These are phyloP conservation scores for Antennarius maculatus DNA, from an alignment of 2,797 vertebrate species.

Conservation along the genomic window DNA sequence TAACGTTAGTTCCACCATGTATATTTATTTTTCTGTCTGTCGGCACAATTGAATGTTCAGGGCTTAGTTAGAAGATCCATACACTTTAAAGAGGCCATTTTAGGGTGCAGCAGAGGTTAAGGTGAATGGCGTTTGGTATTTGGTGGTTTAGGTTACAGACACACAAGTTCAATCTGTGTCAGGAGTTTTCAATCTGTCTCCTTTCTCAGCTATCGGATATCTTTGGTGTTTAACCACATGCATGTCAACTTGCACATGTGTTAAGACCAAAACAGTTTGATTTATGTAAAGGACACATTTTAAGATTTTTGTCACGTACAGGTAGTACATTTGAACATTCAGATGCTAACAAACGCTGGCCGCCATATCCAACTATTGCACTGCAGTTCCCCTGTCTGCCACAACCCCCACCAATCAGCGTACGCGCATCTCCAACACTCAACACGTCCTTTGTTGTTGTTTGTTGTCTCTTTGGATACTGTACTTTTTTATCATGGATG, in stretches of 20 bases:
- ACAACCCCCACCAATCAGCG: too few relatives aligned
- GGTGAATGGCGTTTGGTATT: constrained; percentile 31
- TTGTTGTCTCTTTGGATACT: too few relatives aligned
- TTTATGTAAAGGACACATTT: not conserved
- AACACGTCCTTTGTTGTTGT: too few relatives aligned
- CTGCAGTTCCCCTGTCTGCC: too few relatives aligned
- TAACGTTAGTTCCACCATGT: not conserved
- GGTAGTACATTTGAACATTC: too few relatives aligned
- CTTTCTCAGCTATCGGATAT: constrained; percentile 25
- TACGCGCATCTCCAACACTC: too few relatives aligned
- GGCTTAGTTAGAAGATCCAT: not conserved
- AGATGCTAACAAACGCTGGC: too few relatives aligned
- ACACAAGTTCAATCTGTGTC: constrained; percentile 36
- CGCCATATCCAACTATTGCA: too few relatives aligned
- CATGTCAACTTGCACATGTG: not conserved
- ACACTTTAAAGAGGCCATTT: constrained; percentile 10
- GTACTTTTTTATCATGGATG: too few relatives aligned
- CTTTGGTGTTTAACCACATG: constrained; percentile 20
- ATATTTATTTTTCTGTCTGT: constrained; percentile 7
- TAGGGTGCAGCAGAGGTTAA: constrained; percentile 28
- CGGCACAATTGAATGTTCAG: constrained; percentile 7
- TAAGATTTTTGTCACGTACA: not conserved
- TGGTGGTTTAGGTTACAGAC: constrained; percentile 55
- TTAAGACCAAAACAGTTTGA: not conserved
- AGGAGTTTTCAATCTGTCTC: constrained; percentile 16